A percentile compares a stretch with the other conserved stretches of the same genome.
Evolutionary conservation across 2,113 vertebrate species (phyloP).

Genomic region (Chascanopsetta lugubris): DNA sequence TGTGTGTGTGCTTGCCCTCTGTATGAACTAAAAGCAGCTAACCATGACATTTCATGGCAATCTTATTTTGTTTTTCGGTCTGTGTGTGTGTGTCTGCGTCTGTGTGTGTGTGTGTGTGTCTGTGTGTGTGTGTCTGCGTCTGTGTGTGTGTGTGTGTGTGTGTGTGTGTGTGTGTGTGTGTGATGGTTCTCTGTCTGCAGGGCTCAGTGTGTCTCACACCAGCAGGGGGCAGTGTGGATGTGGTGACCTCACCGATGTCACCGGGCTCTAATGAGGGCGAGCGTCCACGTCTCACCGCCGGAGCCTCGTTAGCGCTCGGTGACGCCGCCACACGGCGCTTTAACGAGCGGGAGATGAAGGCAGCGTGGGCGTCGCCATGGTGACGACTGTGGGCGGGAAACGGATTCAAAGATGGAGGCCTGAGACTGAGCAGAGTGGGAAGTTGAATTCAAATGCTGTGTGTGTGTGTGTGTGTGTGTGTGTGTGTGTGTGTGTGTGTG

Average conservation of each 20-base stretch:
- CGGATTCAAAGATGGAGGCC: constrained; percentile 17
- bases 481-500: neutral
- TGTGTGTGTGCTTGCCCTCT: no score
- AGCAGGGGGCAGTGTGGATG: constrained; percentile 4
- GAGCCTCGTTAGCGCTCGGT: constrained; percentile 25
- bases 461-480: neutral
- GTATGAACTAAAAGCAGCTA: no score
- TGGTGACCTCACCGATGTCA: neutral
- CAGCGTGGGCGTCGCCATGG: constrained; percentile 33
- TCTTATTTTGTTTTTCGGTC: no score
- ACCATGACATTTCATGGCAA: no score
- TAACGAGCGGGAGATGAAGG: constrained; percentile 36
- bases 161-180: neutral
- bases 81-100: no score
- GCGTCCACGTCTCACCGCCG: neutral
- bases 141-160: no score
- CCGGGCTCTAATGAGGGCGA: constrained; percentile 40
- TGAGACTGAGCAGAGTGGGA: no score
- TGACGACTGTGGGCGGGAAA: neutral
- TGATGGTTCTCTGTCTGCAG: constrained; percentile 32
- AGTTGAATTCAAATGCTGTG: neutral
- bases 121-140: no score
- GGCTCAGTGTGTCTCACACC: neutral
- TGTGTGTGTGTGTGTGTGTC: no score
- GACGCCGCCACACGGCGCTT: neutral